Base-by-base conservation (phyloP, 2,888 invertebrate genomes). In the Atethmia centrago region DNA sequence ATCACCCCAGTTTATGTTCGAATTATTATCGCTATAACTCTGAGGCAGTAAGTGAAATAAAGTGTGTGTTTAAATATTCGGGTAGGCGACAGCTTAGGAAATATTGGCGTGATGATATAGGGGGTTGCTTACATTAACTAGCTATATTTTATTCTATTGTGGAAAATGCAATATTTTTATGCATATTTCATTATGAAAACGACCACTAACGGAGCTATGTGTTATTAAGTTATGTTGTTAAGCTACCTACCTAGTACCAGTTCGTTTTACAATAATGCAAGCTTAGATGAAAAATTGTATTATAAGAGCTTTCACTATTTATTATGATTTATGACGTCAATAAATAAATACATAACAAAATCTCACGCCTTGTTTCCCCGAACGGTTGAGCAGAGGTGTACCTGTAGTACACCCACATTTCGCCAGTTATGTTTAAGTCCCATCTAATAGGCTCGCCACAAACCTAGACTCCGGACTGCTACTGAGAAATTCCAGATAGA, bases 1-100 rank as follows among this genome's bases (percentile, higher is more conserved):
- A 76, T 78, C 82, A 79, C 77, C 85, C 82, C 80, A 80, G 81
- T 82, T 84, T 84, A 82, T 85, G 80, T 85, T 85, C 85, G 65
- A 87, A 87, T 88, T 86, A 89, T 87, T 85, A 86, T 79, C 84
- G 85, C 87, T 85, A 88, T 88, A 87, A 88, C 87, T 86, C 87
- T 82, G 69, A 78, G 82, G 79, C 68, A 67, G 80, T 87, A 85
- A 87, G 85, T 87, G 87, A 87, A 82, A 87, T 87, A 87, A 85
- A 87, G 74, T 80, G 81, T 72, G 78, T 78, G 74, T 84, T 82
- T 84, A 80, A 86, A 86, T 82, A 78, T 85, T 77, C 71, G 70
- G 59, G 71, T 53, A 63, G 65, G 76, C 75, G 85, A 86, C 87
- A 77, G 61, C 84, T 80, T 45, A 21, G 28, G 67, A 73, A 76